Evolutionary conservation across 2,113 vertebrate genomes (phyloP), one percentile per base, ranked within the genome.

Genomic region (Prochilodus magdalenae): DNA sequence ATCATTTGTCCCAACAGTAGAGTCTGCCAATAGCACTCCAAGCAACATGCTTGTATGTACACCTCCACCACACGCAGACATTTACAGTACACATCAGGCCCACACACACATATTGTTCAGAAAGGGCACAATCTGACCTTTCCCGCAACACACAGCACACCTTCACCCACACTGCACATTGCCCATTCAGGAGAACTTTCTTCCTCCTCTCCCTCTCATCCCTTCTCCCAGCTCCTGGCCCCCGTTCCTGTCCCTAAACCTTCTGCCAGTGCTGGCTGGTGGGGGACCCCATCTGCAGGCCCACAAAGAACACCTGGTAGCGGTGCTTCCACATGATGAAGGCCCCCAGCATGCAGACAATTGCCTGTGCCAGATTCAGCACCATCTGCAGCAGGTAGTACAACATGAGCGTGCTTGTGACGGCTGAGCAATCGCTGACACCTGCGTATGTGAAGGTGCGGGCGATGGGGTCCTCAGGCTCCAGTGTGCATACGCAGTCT

Each of bases 241-340:
- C 33, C 53, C 62, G 2, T 15, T 16, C 10, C 13, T 30, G 3
- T 16, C 24, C 0, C 88, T 93, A 97, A 30, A 96, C 96, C 66
- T 96, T 96, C 73, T 94, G 93, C 90, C 92, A 93, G 15, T 90
- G 91, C 76, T 90, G 86, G n/a, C 90, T 84, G 0, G 91, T 53
- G 16, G 89, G 33, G 0, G 94, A 90, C 29, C 91, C 86, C 10
- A 94, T 92, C 87, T 95, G 92, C 29, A 92, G 84, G 0, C 97
- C 98, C 18, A 94, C 94, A 0, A 96, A 98, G 86, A 99, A 99
- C 77, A 98, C 95, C 91, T 99, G 97, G 87, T 99, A 99, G 22
- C 97, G 95, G 86, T 98, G 94, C 84, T 97, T 98, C 98, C 98
- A 99, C 96, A 99, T 95, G 88, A 99, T 87, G 10, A 98, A 99